Percentiles rank a stretch among this genome's conserved stretches.
phyloP scores from a whole-genome alignment of 1,140 invertebrate species.

The Drosophila lacteicornis region DNA sequence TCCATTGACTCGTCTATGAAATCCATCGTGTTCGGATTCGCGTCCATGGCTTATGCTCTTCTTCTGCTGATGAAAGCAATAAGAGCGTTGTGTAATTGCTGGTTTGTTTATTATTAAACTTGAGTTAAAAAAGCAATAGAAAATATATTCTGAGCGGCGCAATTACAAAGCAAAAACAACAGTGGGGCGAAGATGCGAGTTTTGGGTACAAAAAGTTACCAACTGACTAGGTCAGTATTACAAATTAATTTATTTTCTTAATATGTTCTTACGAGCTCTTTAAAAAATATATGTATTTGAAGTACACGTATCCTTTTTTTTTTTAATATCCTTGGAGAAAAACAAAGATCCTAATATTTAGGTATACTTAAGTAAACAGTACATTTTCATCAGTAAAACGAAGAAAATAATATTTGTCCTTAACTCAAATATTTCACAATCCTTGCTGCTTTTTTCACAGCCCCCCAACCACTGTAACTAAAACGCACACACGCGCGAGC shows the following conservation, averaged over 20 bases:
- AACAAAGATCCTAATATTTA: too few species aligned
- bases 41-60: slow-evolving; percentile 32
- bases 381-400: too few species aligned
- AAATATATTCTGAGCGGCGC: slow-evolving; percentile 53
- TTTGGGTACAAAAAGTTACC: neutral
- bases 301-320: too few species aligned
- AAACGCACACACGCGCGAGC: slow-evolving; percentile 24
- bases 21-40: slow-evolving; percentile 55
- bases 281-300: too few species aligned
- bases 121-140: slow-evolving; percentile 8
- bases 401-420: too few species aligned
- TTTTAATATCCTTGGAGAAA: too few species aligned
- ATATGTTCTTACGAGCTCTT: too few species aligned
- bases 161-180: slow-evolving; percentile 47
- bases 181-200: slow-evolving; percentile 8
- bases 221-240: neutral
- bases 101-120: slow-evolving; percentile 71
- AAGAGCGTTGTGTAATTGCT: slow-evolving; percentile 25
- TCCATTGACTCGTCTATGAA: slow-evolving; percentile 64
- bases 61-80: slow-evolving; percentile 41
- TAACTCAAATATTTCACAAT: neutral
- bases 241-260: neutral
- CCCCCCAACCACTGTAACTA: slow-evolving; percentile 30
- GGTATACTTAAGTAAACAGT: too few species aligned
- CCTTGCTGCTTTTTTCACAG: neutral